phyloP scores from a whole-genome alignment of 2,797 vertebrate genomes.

The Pelochelys cantorii region DNA sequence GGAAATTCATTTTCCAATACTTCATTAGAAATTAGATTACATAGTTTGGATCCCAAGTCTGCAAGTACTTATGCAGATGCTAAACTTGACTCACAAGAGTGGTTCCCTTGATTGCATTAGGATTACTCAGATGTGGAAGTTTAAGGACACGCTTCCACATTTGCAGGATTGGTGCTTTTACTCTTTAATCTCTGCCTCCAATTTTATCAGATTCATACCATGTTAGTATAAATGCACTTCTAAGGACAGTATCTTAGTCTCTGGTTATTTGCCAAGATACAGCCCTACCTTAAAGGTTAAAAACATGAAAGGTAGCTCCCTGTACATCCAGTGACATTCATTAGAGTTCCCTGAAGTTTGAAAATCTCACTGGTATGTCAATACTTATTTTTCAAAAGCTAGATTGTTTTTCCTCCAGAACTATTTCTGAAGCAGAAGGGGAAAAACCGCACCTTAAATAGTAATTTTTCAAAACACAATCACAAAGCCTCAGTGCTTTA shows the following conservation, averaged over 20 bases:
- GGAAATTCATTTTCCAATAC: background rate
- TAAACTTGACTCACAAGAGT: background rate
- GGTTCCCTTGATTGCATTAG: background rate
- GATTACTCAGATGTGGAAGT: background rate
- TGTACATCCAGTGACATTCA: background rate
- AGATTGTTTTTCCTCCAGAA: background rate
- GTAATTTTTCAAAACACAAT: background rate
- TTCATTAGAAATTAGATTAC: background rate
- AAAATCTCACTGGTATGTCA: slow-evolving; percentile 9
- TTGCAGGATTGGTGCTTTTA: background rate
- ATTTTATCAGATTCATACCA: background rate
- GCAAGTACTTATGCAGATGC: background rate
- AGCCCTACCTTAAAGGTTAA: background rate
- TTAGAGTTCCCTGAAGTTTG: background rate
- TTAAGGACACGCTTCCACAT: background rate
- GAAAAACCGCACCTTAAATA: background rate
- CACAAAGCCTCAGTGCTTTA: background rate
- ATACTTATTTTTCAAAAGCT: background rate
- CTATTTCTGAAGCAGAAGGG: background rate
- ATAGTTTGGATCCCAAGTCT: background rate
- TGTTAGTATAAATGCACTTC: background rate
- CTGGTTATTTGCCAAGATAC: slow-evolving; percentile 4
- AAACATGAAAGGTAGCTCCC: background rate
- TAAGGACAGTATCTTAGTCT: background rate
- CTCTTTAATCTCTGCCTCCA: background rate